Base-by-base conservation (phyloP, 2,888 invertebrate genomes). In the Rapana venosa region DNA sequence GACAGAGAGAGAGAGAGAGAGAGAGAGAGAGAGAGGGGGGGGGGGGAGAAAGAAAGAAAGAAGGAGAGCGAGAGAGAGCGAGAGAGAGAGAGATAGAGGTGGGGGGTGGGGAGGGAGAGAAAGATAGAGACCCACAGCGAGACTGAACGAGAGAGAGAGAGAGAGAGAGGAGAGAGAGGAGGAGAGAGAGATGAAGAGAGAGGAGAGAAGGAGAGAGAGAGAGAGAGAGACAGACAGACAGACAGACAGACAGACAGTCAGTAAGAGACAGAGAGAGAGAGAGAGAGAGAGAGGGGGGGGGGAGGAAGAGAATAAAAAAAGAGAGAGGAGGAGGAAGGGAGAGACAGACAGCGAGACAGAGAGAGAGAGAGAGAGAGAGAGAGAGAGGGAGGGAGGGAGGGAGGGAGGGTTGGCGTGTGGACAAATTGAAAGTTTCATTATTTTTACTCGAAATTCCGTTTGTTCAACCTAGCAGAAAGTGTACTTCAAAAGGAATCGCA, bases 31-130 rank as follows among this genome's bases (percentile, higher is more conserved):
- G 11, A 58, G 58, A 58, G 11, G 15, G 58, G 15, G 58, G 11
- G 15, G 58, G 58, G 58, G 15, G 15, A 13, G 58, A 58, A 58
- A 15, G 58, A 15, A 58, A 58, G 58, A 58, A 15, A 58, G 58
- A 58, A 8, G 15, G 58, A 58, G n/a, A n/a, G n/a, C 35, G 17
- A 81, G 81, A 81, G 35, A 81, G n/a, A 81, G 35, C 35, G 13
- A 81, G 35, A 81, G 81, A 35, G 81, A 81, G 32, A 35, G 81
- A 81, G 81, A 35, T 8, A 81, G n/a, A n/a, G n/a, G n/a, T n/a
- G n/a, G n/a, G n/a, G n/a, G n/a, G n/a, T n/a, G n/a, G n/a, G n/a
- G n/a, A n/a, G n/a, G n/a, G n/a, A n/a, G n/a, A n/a, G n/a, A n/a
- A n/a, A n/a, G n/a, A n/a, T n/a, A n/a, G n/a, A n/a, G n/a, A n/a